phyloP scores from a whole-genome alignment of 1,140 invertebrate species.

The Bicyclus anynana region DNA sequence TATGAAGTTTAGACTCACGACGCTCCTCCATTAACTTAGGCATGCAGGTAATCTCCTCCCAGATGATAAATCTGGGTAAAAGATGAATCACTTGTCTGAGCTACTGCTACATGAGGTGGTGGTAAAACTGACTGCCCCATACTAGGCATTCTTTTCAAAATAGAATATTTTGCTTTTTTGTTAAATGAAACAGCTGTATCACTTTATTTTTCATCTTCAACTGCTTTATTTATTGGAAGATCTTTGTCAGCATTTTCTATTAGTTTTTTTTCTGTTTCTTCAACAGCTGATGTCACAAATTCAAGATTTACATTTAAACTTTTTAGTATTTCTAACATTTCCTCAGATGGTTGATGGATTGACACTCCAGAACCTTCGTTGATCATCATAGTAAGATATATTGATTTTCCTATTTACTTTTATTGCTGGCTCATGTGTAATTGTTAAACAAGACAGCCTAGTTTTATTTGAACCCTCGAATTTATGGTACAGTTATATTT shows the following conservation, averaged over 20 bases:
- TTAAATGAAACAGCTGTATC: constrained; percentile 54
- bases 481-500: no score
- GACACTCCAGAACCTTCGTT: constrained; percentile 56
- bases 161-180: constrained; percentile 54
- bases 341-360: constrained; percentile 43
- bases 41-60: no score
- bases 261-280: constrained; percentile 10
- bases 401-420: constrained; percentile 45
- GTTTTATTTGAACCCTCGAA: constrained; percentile 59
- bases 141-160: constrained; percentile 63
- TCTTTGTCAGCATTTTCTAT: constrained; percentile 18
- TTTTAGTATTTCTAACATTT: constrained; percentile 43
- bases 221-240: constrained; percentile 9
- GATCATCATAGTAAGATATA: constrained; percentile 59
- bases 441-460: constrained; percentile 48
- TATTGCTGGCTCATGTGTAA: constrained; percentile 41
- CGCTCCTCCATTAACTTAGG: no score
- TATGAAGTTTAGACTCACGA: no score
- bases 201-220: constrained; percentile 41
- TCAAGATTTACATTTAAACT: constrained; percentile 32
- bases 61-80: no score
- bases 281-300: constrained; percentile 11
- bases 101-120: constrained; percentile 24
- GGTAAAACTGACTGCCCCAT: constrained; percentile 66
- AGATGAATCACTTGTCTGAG: constrained; percentile 50